Evolutionary conservation across 2,888 invertebrate genomes (phyloP), one percentile per base, ranked within the genome.

Genomic region (Dimorphilus gyrociliatus): DNA sequence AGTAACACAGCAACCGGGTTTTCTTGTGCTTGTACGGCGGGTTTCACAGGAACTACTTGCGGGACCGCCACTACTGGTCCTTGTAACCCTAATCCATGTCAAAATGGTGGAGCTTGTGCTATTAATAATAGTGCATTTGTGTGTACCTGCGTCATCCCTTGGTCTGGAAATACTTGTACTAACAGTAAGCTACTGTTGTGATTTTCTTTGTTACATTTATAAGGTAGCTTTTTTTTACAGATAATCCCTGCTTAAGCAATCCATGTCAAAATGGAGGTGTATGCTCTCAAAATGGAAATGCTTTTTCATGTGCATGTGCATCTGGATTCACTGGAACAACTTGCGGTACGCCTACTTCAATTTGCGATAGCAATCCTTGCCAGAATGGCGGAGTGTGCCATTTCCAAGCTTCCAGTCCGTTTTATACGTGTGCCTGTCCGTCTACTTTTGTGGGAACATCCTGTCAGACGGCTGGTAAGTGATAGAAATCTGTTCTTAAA

Each of bases 21-120:
- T 17, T 6, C 5, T 17, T 54, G 53, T 38, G 32, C 39, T 8
- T 55, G 55, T 34, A 28, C 36, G 6, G 32, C 33, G 3, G 45
- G 46, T 12, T 55, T 41, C 29, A 42, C 41, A 2, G 53, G 55
- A 4, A 19, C 28, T 12, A 41, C 32, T 16, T 55, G 53, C 32
- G 43, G 53, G 27, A 27, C 26, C 3, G 25, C 29, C 15, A 34
- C 46, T n/a, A 43, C 42, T n/a, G n/a, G n/a, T 4, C n/a, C n/a
- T n/a, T n/a, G n/a, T n/a, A n/a, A n/a, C n/a, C n/a, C n/a, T n/a
- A n/a, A 23, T 8, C 42, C 38, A n/a, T 42, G 42, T 34, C 24
- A 29, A 18, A 30, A 36, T 24, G 39, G 36, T 12, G 40, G 36
- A 13, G n/a, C n/a, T n/a, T n/a, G n/a, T n/a, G n/a, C n/a, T n/a